phyloP scores from a whole-genome alignment of 2,797 vertebrate species.

The Columba guinea region DNA sequence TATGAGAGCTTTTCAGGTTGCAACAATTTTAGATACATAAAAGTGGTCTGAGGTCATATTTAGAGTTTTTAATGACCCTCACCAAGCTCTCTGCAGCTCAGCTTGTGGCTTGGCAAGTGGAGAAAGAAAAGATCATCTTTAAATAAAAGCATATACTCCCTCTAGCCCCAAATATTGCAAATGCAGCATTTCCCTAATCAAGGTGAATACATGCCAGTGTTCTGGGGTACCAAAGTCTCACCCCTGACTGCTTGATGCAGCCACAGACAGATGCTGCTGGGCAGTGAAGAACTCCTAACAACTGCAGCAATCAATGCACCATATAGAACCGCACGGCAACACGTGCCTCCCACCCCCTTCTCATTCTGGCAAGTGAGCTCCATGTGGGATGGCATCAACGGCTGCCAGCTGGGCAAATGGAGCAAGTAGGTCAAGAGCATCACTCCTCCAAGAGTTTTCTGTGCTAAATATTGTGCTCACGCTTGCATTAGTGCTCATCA shows the following conservation, averaged over 20 bases:
- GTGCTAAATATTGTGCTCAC: background rate
- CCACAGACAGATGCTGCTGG: background rate
- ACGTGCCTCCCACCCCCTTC: background rate
- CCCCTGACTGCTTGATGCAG: background rate
- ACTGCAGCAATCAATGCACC: background rate
- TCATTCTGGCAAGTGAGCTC: background rate
- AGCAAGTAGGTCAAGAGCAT: conserved; percentile 62
- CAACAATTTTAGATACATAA: background rate
- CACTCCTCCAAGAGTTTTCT: conserved; percentile 6
- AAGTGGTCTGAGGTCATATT: background rate
- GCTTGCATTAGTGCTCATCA: background rate
- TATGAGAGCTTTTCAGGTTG: background rate
- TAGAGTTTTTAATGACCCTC: background rate
- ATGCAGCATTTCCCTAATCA: background rate
- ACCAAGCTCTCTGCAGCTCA: background rate
- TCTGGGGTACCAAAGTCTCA: background rate
- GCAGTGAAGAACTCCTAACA: background rate
- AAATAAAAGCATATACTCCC: background rate
- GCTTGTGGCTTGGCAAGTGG: background rate
- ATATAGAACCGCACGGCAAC: background rate
- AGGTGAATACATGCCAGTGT: background rate
- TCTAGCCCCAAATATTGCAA: background rate
- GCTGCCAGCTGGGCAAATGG: conserved; percentile 33
- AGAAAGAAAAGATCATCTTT: background rate
- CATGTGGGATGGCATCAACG: background rate